Conservation (phyloP, 2,888 invertebrate genomes). For the Junonia oenone region DNA sequence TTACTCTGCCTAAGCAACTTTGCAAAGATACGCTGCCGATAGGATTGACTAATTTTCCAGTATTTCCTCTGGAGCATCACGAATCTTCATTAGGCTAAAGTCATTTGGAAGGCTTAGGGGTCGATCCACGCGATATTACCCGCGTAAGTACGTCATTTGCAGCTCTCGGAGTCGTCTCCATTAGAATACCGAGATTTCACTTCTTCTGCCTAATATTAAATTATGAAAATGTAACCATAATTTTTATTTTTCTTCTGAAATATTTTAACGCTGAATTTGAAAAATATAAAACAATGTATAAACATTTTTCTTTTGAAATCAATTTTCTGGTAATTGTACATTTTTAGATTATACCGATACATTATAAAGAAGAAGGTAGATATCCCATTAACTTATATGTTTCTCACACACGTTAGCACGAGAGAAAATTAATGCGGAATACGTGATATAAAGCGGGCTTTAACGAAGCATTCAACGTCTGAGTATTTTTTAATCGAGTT, state of each 20-base stretch:
- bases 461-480: conserved; percentile 36
- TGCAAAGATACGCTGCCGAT: conserved; percentile 59
- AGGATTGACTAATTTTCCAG: conserved; percentile 73
- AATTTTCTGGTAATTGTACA: no score
- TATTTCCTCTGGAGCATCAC: conserved; percentile 53
- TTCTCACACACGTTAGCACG: background rate
- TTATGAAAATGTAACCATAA: conserved; percentile 44
- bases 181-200: conserved; percentile 44
- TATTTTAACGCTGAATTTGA: conserved; percentile 29
- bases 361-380: no score
- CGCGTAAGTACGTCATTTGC: conserved; percentile 67
- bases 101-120: conserved; percentile 62
- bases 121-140: conserved; percentile 54
- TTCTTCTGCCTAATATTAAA: conserved; percentile 42
- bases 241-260: conserved; percentile 47
- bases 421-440: conserved; percentile 10
- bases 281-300: no score
- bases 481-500: conserved; percentile 35
- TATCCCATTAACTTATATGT: no score
- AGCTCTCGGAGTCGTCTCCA: conserved; percentile 44
- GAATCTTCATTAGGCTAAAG: conserved; percentile 62
- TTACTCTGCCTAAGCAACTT: conserved; percentile 66
- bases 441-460: conserved; percentile 15
- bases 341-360: no score
- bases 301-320: no score